phyloP scores from a whole-genome alignment of 1,140 invertebrate species.

The Drosophila miranda region DNA sequence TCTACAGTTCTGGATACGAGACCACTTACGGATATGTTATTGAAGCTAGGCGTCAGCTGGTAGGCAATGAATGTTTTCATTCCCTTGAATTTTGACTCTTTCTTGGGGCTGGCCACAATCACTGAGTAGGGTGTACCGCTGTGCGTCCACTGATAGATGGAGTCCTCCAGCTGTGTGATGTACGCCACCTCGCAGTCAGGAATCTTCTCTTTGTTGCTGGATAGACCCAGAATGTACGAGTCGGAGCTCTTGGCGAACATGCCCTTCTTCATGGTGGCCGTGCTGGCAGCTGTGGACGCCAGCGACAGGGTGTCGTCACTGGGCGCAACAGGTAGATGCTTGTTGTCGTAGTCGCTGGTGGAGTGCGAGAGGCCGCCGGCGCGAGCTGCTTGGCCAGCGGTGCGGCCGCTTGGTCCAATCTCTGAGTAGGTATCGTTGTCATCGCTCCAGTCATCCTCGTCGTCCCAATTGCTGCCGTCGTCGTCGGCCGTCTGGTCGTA shows the following conservation, averaged over 20 bases:
- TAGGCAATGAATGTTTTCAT: constrained; percentile 99
- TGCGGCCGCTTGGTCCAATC: constrained; percentile 83
- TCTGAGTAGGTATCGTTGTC: constrained; percentile 88
- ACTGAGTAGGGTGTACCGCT: constrained; percentile 90
- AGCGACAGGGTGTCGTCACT: constrained; percentile 70
- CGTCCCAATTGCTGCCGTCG: constrained; percentile 88
- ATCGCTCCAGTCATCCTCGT: constrained; percentile 92
- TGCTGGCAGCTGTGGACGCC: constrained; percentile 44
- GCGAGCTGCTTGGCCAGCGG: constrained; percentile 70
- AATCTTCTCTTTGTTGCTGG: constrained; percentile 87
- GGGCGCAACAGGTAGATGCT: constrained; percentile 72
- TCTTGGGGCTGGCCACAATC: constrained; percentile 96
- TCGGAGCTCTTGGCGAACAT: constrained; percentile 90
- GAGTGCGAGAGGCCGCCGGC: constrained; percentile 60
- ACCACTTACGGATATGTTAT: constrained; percentile 92
- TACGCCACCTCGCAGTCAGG: constrained; percentile 90
- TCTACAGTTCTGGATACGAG: no score
- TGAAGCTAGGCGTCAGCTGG: constrained; percentile 96
- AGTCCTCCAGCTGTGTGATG: constrained; percentile 88
- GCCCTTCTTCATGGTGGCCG: constrained; percentile 87
- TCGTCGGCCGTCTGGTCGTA: constrained; percentile 85
- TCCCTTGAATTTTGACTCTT: constrained; percentile 98
- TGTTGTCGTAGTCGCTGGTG: constrained; percentile 70
- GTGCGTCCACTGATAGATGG: constrained; percentile 88
- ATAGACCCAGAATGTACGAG: constrained; percentile 92